These are phyloP conservation scores for cat (Felis catus) DNA, from an alignment of 2,113 vertebrate genomes.

Conservation along the genomic window F.catus_Fca126_mat1.0 CM031412.1:8578001-8578500, in stretches of 20 bases:
- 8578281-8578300: neutral
- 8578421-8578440: neutral
- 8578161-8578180: neutral
- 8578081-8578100: neutral
- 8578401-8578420: neutral
- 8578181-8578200: neutral
- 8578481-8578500: neutral
- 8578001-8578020: neutral
- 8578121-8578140: neutral
- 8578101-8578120: neutral
- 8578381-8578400: neutral
- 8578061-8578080: neutral
- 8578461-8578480: neutral
- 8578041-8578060: neutral
- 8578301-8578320: neutral
- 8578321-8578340: neutral
- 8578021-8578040: neutral
- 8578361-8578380: neutral
- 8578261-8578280: neutral
- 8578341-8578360: neutral
- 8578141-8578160: neutral
- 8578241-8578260: neutral
- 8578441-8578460: too few species aligned
- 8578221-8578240: neutral
- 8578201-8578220: neutral